phyloP scores from a whole-genome alignment of 2,797 vertebrate genomes.

The Carapus acus region DNA sequence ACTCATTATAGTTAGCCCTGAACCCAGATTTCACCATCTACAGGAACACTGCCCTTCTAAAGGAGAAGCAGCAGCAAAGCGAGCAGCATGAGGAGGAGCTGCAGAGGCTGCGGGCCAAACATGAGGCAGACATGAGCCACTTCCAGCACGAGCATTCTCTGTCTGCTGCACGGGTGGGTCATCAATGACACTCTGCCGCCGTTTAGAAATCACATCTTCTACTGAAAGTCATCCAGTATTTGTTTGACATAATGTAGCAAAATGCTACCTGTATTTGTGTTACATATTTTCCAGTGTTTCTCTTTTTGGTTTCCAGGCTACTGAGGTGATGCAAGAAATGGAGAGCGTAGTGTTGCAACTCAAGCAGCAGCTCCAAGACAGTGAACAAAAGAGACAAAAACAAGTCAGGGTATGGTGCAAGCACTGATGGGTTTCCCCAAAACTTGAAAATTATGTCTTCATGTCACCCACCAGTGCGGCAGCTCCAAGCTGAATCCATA shows the following conservation, averaged over 20 bases:
- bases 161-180: conserved; percentile 80
- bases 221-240: background rate
- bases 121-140: conserved; percentile 75
- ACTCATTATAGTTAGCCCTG: background rate
- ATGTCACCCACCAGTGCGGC: too few relatives aligned
- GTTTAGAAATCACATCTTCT: background rate
- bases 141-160: conserved; percentile 80
- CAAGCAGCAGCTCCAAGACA: conserved; percentile 80
- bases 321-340: conserved; percentile 77
- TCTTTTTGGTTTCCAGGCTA: conserved; percentile 67
- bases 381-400: conserved; percentile 75
- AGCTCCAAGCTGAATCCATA: too few relatives aligned
- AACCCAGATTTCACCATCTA: conserved; percentile 3
- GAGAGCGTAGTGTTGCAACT: conserved; percentile 69
- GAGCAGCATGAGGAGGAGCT: conserved; percentile 72
- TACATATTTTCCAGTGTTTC: background rate
- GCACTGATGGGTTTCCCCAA: background rate
- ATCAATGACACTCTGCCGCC: background rate
- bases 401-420: conserved; percentile 74
- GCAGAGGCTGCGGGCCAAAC: conserved; percentile 74
- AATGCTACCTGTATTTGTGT: background rate
- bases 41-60: conserved; percentile 74
- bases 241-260: background rate
- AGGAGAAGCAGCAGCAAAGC: conserved; percentile 74
- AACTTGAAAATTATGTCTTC: too few relatives aligned